A percentile compares a stretch with the other conserved stretches of the same genome.
Conservation (phyloP, 2,797 vertebrate genomes). For the Coranthus polyacanthus region DNA sequence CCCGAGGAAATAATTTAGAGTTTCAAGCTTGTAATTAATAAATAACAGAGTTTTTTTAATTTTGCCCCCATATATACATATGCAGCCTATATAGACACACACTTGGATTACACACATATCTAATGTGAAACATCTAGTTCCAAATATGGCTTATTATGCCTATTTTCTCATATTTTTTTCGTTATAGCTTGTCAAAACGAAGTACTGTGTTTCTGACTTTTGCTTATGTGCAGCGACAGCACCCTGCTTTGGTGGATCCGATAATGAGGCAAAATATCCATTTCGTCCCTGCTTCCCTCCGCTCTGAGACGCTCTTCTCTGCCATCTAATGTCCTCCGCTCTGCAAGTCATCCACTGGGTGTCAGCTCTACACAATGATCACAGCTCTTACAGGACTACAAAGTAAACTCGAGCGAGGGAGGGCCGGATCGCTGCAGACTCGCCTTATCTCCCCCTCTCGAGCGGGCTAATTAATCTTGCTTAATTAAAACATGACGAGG, state of each 20-base stretch:
- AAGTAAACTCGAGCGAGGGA: slow-evolving; percentile 43
- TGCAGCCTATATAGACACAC: no score
- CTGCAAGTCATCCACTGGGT: slow-evolving; percentile 31
- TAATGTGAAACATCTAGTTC: not conserved
- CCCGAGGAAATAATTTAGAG: no score
- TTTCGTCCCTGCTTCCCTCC: slow-evolving; percentile 29
- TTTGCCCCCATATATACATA: not conserved
- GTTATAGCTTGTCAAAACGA: slow-evolving; percentile 10
- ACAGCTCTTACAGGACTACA: slow-evolving; percentile 48
- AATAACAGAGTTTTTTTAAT: not conserved
- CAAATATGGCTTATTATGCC: slow-evolving; percentile 2
- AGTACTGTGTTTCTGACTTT: slow-evolving; percentile 19
- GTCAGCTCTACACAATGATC: slow-evolving; percentile 46
- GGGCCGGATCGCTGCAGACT: slow-evolving; percentile 49
- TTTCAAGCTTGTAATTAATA: no score
- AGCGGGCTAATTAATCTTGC: slow-evolving; percentile 73
- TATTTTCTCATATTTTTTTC: not conserved
- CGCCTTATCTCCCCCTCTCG: slow-evolving; percentile 60
- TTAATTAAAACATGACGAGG: slow-evolving; percentile 79
- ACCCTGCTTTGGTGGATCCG: slow-evolving; percentile 29
- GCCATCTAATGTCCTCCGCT: slow-evolving; percentile 43
- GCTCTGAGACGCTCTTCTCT: slow-evolving; percentile 30
- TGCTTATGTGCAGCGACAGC: slow-evolving; percentile 36
- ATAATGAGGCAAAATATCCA: slow-evolving; percentile 57
- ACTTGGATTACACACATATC: not conserved